phyloP scores from a whole-genome alignment of 2,888 invertebrate genomes.

The Pseudococcus jackbeardsleyi region DNA sequence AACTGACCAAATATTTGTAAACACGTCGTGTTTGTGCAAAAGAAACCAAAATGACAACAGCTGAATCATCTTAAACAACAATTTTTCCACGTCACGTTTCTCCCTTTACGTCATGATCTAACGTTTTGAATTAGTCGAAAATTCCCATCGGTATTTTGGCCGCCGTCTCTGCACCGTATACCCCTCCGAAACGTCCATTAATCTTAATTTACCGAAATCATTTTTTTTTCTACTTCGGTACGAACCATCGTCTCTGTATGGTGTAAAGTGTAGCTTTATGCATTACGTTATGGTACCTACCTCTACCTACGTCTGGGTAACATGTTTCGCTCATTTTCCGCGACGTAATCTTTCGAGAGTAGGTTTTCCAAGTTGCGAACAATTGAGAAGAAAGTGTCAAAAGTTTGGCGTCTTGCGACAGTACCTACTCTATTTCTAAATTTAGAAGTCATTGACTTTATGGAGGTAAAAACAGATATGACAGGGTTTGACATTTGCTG shows the following conservation, averaged over 20 bases:
- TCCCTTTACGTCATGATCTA: conserved; percentile 32
- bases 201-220: conserved; percentile 49
- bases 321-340: neutral
- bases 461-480: neutral
- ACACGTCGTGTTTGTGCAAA: conserved; percentile 46
- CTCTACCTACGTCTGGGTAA: no score
- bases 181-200: conserved; percentile 35
- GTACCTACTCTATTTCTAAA: neutral
- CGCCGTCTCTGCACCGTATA: neutral
- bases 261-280: neutral
- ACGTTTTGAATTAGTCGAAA: conserved; percentile 48
- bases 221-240: neutral
- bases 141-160: conserved; percentile 48
- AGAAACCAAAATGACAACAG: conserved; percentile 15
- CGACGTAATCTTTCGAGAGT: neutral
- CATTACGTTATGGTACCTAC: neutral
- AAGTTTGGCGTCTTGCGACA: neutral
- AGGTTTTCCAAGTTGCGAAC: neutral
- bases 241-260: neutral
- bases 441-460: neutral
- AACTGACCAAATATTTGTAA: conserved; percentile 44
- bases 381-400: conserved; percentile 8
- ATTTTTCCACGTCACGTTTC: conserved; percentile 45
- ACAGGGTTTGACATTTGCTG: neutral
- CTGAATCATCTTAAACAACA: conserved; percentile 36